Evolutionary conservation across 2,797 vertebrate species (phyloP).

Genomic region (Dicrostonyx torquatus): DNA sequence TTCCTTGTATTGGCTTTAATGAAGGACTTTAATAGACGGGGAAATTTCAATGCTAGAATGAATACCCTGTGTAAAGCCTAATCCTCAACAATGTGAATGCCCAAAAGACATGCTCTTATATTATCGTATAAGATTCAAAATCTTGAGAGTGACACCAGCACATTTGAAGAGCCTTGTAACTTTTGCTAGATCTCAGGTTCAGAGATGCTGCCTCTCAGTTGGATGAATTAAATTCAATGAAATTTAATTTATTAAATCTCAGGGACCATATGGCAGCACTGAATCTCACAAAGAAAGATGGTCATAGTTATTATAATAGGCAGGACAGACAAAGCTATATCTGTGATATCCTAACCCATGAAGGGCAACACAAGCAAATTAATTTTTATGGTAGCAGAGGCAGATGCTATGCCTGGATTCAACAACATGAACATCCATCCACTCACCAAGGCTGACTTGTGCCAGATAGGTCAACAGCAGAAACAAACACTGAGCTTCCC

Average conservation of each 20-base stretch:
- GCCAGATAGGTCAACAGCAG: not conserved
- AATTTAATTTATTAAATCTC: no score
- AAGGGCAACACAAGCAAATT: not conserved
- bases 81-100: not conserved
- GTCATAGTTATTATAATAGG: no score
- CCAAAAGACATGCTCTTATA: not conserved
- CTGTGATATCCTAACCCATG: no score
- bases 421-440: not conserved
- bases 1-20: not conserved
- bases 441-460: not conserved
- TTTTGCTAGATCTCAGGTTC: not conserved
- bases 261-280: not conserved
- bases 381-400: not conserved
- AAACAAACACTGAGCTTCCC: not conserved
- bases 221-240: not conserved
- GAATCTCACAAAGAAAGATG: not conserved
- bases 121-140: not conserved
- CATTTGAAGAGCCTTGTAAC: not conserved
- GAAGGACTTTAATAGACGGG: not conserved
- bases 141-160: not conserved
- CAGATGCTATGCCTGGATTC: not conserved
- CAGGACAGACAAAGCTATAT: no score
- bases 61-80: not conserved
- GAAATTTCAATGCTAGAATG: not conserved
- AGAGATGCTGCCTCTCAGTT: not conserved